Percentiles rank a stretch among this genome's conserved stretches.
Conservation (phyloP, 2,113 vertebrate genomes). For the Eurystomus gularis region DNA sequence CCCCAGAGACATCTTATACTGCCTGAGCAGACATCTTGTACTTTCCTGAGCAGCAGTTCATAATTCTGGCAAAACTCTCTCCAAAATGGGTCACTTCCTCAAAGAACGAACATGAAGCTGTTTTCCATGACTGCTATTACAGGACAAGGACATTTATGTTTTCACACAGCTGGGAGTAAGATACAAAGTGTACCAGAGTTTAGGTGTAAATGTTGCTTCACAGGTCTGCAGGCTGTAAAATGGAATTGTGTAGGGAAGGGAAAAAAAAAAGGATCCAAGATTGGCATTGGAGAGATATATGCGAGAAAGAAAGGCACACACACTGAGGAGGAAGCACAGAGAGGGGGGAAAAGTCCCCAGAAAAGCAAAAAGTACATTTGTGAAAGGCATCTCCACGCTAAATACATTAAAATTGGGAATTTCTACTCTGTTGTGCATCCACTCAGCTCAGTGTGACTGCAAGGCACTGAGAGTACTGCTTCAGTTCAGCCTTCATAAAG, state of each 20-base stretch:
- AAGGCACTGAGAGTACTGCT: neutral
- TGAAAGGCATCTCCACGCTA: neutral
- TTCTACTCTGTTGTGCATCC: neutral
- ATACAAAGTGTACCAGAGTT: neutral
- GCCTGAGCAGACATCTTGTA: too few species aligned
- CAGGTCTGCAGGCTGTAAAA: neutral
- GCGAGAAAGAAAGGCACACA: neutral
- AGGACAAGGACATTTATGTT: neutral
- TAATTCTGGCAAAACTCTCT: neutral
- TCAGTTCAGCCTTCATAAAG: neutral
- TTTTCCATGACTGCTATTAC: neutral
- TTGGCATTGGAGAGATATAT: neutral
- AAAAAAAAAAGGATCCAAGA: neutral
- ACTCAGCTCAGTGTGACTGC: neutral
- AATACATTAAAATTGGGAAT: neutral
- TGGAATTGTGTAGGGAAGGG: neutral
- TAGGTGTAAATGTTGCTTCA: neutral
- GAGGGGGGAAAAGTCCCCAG: neutral
- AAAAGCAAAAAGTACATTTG: neutral
- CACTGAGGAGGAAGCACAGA: rapidly evolving
- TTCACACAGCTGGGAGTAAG: neutral
- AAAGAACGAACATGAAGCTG: neutral
- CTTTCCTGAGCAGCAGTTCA: neutral
- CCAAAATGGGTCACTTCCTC: neutral
- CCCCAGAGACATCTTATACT: neutral